Conservation (phyloP, 2,797 vertebrate species). For the Bucorvus abyssinicus region DNA sequence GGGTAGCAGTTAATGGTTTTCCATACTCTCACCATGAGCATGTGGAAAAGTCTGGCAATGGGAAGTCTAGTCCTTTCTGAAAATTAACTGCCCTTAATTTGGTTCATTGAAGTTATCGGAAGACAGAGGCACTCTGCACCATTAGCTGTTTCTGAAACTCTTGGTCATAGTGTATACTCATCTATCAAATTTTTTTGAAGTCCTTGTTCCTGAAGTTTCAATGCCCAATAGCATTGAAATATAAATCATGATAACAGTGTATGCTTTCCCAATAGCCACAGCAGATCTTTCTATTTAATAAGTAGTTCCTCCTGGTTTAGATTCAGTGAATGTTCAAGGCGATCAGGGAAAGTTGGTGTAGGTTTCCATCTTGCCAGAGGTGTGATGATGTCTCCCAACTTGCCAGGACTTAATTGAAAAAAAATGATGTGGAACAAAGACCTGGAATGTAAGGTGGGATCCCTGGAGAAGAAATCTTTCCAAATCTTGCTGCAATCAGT, state of each 20-base stretch:
- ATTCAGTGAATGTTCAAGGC: neutral
- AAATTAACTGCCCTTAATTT: neutral
- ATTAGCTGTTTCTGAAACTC: neutral
- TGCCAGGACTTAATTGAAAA: neutral
- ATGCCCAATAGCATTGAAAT: neutral
- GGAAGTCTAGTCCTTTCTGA: neutral
- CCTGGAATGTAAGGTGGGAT: neutral
- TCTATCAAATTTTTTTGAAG: neutral
- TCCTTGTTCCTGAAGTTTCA: neutral
- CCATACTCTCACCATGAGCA: neutral
- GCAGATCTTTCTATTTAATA: neutral
- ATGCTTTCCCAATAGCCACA: neutral
- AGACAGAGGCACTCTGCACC: neutral
- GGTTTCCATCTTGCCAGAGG: neutral
- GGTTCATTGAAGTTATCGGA: neutral
- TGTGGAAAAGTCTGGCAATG: neutral
- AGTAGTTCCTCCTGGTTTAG: neutral
- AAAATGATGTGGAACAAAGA: neutral
- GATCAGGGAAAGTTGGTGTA: neutral
- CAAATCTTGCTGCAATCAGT: neutral
- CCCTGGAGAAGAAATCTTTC: neutral
- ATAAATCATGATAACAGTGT: neutral
- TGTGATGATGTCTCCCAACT: neutral
- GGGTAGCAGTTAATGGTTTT: neutral
- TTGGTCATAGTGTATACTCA: neutral